These are phyloP conservation scores for Presbytis comata DNA, from an alignment of 2,797 vertebrate genomes.

Conservation along the genomic window DNA sequence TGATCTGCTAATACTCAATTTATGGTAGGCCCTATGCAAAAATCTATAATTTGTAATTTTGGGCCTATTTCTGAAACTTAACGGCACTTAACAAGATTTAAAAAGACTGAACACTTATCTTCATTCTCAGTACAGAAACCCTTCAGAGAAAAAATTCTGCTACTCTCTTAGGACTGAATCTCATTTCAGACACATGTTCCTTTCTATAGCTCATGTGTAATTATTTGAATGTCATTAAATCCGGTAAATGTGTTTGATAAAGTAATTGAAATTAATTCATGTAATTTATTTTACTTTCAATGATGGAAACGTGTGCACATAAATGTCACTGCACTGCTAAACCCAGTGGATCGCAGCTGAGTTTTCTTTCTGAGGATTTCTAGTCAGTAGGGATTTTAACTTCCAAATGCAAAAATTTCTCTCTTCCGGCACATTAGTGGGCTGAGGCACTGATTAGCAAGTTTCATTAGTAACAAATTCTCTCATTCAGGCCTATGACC, in stretches of 20 bases:
- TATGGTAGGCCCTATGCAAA: background rate
- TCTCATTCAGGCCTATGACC: background rate
- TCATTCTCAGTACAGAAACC: conserved; percentile 14
- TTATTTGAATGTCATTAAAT: conserved; percentile 69
- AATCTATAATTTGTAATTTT: background rate
- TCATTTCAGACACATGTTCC: conserved; percentile 55
- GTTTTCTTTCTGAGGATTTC: background rate
- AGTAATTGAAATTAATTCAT: conserved; percentile 58
- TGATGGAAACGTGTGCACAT: conserved; percentile 42
- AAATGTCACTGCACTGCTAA: conserved; percentile 52
- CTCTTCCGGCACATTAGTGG: background rate
- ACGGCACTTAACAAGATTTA: conserved; percentile 39
- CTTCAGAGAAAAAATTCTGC: conserved; percentile 24
- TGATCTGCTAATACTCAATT: conserved; percentile 47
- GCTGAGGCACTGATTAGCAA: background rate
- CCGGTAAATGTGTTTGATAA: conserved; percentile 52
- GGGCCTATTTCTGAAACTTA: conserved; percentile 44
- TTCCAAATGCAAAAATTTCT: conserved; percentile 9
- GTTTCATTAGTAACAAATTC: background rate
- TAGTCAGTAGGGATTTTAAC: background rate
- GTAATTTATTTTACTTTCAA: conserved; percentile 61
- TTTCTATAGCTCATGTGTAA: background rate
- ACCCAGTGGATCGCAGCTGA: background rate
- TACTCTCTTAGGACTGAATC: conserved; percentile 27
- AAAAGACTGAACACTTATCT: conserved; percentile 43